These are phyloP conservation scores for Pachycephala philippinensis DNA, from an alignment of 2,113 vertebrate species.

Conservation along the genomic window DNA sequence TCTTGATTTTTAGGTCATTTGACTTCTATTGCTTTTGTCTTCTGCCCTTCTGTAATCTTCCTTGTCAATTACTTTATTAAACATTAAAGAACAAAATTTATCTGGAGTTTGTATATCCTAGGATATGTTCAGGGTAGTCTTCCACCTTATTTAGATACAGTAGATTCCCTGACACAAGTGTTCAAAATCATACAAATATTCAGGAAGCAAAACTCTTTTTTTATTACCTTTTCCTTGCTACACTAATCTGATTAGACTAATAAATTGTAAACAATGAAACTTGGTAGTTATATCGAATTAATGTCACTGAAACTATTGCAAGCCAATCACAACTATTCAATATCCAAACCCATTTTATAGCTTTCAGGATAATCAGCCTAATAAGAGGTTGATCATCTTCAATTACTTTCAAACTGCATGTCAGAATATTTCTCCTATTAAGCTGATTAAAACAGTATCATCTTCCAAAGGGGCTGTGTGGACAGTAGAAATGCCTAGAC, in stretches of 20 bases:
- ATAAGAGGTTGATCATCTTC: neutral
- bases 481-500: neutral
- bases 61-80: neutral
- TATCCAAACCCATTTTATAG: neutral
- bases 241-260: neutral
- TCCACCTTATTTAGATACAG: neutral
- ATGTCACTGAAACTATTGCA: slow-evolving; percentile 1
- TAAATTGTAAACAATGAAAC: neutral
- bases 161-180: neutral
- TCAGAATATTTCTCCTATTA: slow-evolving; percentile 28
- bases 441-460: neutral
- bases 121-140: neutral
- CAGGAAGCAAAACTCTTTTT: neutral
- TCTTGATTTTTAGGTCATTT: neutral
- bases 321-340: slow-evolving; percentile 15
- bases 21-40: neutral
- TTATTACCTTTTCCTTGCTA: neutral
- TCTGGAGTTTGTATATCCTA: neutral
- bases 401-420: slow-evolving; percentile 1
- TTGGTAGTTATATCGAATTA: slow-evolving; percentile 43
- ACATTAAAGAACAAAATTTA: neutral
- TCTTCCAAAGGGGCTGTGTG: neutral
- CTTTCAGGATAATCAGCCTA: neutral
- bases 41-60: neutral
- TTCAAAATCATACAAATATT: neutral